A percentile compares a stretch with the other conserved stretches of the same genome.
phyloP scores from a whole-genome alignment of 2,113 vertebrate genomes.

The Melanotaenia duboulayi region DNA sequence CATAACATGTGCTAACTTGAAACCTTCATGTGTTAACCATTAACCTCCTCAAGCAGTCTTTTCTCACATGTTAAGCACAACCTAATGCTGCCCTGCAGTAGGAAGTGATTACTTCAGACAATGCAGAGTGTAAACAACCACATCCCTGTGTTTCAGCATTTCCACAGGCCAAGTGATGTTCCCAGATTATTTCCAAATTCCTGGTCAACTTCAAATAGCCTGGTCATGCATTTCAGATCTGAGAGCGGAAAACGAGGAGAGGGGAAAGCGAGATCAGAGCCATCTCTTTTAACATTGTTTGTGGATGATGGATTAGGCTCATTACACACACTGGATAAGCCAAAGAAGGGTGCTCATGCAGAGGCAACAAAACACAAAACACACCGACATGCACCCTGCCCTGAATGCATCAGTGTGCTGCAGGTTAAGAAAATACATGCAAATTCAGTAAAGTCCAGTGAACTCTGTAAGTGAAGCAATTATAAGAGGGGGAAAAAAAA shows the following conservation, averaged over 20 bases:
- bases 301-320: conserved; percentile 26
- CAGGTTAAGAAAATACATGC: not conserved
- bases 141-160: conserved; percentile 28
- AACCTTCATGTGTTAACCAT: conserved; percentile 65
- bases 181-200: conserved; percentile 34
- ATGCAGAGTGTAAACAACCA: conserved; percentile 41
- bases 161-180: conserved; percentile 19
- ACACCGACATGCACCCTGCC: not conserved
- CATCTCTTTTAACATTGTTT: conserved; percentile 35
- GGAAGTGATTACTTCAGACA: conserved; percentile 48
- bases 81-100: conserved; percentile 24
- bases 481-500: not conserved
- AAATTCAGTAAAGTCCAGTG: not conserved
- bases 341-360: conserved; percentile 3
- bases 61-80: conserved; percentile 31
- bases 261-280: conserved; percentile 5
- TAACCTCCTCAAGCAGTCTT: conserved; percentile 56
- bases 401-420: not conserved
- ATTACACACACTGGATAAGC: conserved; percentile 28
- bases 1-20: conserved; percentile 66
- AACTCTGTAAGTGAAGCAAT: not conserved
- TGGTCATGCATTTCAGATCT: conserved; percentile 17
- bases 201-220: conserved; percentile 5
- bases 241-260: not conserved
- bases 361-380: conserved; percentile 31